phyloP scores from a whole-genome alignment of 2,797 vertebrate genomes.

The Anas flavirostris region DNA sequence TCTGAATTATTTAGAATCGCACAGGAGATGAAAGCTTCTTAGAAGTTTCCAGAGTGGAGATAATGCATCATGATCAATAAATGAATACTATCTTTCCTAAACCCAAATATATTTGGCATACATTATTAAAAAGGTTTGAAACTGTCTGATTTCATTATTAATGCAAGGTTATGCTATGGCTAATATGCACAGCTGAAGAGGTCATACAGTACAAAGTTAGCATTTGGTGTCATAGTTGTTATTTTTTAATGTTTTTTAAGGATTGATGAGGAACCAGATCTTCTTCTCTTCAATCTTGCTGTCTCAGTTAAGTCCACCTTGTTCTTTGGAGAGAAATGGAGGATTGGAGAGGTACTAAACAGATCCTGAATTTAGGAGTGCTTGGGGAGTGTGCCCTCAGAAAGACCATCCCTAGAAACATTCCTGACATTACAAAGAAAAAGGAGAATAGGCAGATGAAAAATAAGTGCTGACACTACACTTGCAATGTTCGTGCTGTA shows the following conservation, averaged over 20 bases:
- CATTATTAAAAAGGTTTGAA: slow-evolving; percentile 79
- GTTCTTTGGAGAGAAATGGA: neutral
- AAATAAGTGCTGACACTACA: fast-evolving
- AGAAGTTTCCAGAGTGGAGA: slow-evolving; percentile 72
- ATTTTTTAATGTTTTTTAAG: neutral
- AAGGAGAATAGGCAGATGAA: neutral
- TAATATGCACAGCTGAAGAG: neutral
- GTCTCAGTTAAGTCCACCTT: neutral
- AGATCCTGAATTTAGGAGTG: neutral
- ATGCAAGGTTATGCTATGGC: slow-evolving; percentile 68
- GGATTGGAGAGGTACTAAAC: neutral
- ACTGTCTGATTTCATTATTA: slow-evolving; percentile 75
- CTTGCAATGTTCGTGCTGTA: neutral
- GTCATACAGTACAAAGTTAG: neutral
- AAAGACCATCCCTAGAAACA: neutral
- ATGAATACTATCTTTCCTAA: slow-evolving; percentile 70
- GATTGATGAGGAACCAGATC: neutral
- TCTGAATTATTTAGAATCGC: slow-evolving; percentile 80
- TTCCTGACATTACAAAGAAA: neutral
- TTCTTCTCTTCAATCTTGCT: neutral
- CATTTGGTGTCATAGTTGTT: neutral
- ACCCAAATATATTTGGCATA: slow-evolving; percentile 69
- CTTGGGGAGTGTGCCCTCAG: neutral
- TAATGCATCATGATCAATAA: slow-evolving; percentile 81
- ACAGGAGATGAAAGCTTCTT: slow-evolving; percentile 76